phyloP scores from a whole-genome alignment of 2,113 vertebrate species.

The Kobus ellipsiprymnus region DNA sequence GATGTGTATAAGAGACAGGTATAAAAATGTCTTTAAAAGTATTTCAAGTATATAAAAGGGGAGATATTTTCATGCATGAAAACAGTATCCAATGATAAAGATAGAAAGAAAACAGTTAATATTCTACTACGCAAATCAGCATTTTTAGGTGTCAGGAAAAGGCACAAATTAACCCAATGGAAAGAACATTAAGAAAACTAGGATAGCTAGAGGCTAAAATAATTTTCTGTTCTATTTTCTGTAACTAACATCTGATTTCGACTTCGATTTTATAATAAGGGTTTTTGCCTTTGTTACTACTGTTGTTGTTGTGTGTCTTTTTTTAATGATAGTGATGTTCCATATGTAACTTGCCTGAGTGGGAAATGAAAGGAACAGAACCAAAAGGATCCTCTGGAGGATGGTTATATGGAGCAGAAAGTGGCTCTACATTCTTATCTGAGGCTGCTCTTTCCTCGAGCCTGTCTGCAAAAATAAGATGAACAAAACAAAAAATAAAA shows the following conservation, averaged over 20 bases:
- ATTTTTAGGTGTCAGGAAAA: conserved; percentile 22
- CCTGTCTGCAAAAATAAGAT: conserved; percentile 88
- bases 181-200: neutral
- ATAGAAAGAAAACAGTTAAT: neutral
- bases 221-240: neutral
- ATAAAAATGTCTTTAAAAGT: conserved; percentile 17
- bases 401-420: conserved; percentile 80
- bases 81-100: neutral
- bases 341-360: conserved; percentile 93
- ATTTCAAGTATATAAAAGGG: neutral
- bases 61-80: neutral
- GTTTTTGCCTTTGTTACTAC: neutral
- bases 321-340: conserved; percentile 53
- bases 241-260: neutral
- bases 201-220: neutral
- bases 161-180: neutral
- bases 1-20: too few relatives aligned
- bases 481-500: conserved; percentile 80
- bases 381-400: conserved; percentile 94
- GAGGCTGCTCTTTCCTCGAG: conserved; percentile 84
- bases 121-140: neutral
- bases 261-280: neutral
- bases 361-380: conserved; percentile 94
- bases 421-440: conserved; percentile 80
- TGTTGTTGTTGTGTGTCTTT: neutral